Percentiles rank a stretch among this genome's conserved stretches.
Evolutionary conservation across 1,140 invertebrate genomes (phyloP).

Genomic region (Phenacoccus solenopsis): DNA sequence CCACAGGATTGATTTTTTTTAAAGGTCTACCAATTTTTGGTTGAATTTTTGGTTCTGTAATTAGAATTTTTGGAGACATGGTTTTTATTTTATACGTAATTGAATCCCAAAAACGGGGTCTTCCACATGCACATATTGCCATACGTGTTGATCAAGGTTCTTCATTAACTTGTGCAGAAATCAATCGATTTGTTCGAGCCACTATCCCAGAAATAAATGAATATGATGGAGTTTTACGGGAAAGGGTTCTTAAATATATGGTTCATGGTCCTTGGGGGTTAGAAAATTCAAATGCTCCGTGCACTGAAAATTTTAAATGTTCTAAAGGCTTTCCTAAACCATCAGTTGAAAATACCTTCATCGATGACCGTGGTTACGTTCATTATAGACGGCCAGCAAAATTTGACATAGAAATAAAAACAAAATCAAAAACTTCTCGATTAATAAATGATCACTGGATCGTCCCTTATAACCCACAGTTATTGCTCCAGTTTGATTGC

Average conservation of each 20-base stretch:
- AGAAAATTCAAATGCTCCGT: conserved; percentile 14
- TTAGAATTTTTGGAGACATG: conserved; percentile 9
- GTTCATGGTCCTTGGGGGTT: conserved; percentile 32
- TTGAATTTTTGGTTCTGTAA: too few relatives aligned
- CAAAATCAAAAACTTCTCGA: not conserved
- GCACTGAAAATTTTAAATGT: conserved; percentile 12
- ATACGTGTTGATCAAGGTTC: conserved; percentile 23
- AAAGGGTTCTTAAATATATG: conserved; percentile 32
- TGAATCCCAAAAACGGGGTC: conserved; percentile 35
- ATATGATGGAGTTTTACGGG: conserved; percentile 7
- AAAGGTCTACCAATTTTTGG: too few relatives aligned
- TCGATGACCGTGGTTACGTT: conserved; percentile 34
- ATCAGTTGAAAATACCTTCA: conserved; percentile 28
- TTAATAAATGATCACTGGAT: conserved; percentile 32
- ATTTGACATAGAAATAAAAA: not conserved
- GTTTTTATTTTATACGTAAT: conserved; percentile 31
- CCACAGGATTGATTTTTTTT: too few relatives aligned
- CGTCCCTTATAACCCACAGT: conserved; percentile 32
- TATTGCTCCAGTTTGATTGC: conserved; percentile 29
- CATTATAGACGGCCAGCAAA: conserved; percentile 32
- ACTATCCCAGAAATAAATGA: not conserved
- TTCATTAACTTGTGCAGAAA: not conserved
- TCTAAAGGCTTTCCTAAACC: conserved; percentile 29
- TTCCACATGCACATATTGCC: conserved; percentile 15
- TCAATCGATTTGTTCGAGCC: conserved; percentile 7